Evolutionary conservation across 2,113 vertebrate species (phyloP).

Genomic region (Odobenus rosmarus): DNA sequence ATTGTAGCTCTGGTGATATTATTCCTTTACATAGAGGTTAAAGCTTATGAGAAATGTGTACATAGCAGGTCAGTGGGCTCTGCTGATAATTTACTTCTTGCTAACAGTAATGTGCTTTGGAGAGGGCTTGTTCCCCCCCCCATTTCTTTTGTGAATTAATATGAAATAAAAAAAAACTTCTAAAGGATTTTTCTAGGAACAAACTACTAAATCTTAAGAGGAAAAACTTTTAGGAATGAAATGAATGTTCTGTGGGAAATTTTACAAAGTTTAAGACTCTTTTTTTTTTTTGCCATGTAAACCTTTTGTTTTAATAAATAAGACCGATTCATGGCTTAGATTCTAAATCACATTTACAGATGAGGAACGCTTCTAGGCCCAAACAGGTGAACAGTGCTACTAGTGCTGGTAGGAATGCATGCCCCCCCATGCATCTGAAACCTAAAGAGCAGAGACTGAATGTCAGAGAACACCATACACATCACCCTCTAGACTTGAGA

Average conservation of each 20-base stretch:
- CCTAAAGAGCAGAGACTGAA: no score
- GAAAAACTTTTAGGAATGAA: background rate
- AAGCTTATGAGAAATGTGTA: background rate
- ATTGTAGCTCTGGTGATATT: rapidly evolving
- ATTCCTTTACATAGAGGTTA: background rate
- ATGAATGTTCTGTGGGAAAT: background rate
- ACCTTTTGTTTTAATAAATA: no score
- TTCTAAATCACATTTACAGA: no score
- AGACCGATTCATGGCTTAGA: no score
- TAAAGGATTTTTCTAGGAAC: background rate
- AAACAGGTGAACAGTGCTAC: no score
- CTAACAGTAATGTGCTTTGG: conserved; percentile 4
- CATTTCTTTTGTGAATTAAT: background rate
- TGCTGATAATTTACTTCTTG: conserved; percentile 66
- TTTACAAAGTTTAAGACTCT: background rate
- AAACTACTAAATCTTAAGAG: background rate
- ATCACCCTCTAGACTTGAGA: no score
- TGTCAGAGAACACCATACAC: no score
- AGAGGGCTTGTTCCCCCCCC: background rate
- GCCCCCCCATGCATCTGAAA: no score
- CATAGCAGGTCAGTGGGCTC: conserved; percentile 58
- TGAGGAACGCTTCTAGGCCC: no score
- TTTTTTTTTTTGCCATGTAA: background rate
- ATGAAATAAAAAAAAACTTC: background rate
- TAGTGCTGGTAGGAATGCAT: no score